Evolutionary conservation across 2,113 vertebrate genomes (phyloP), one percentile per base, ranked within the genome.

Genomic region (Lamprotornis superbus): DNA sequence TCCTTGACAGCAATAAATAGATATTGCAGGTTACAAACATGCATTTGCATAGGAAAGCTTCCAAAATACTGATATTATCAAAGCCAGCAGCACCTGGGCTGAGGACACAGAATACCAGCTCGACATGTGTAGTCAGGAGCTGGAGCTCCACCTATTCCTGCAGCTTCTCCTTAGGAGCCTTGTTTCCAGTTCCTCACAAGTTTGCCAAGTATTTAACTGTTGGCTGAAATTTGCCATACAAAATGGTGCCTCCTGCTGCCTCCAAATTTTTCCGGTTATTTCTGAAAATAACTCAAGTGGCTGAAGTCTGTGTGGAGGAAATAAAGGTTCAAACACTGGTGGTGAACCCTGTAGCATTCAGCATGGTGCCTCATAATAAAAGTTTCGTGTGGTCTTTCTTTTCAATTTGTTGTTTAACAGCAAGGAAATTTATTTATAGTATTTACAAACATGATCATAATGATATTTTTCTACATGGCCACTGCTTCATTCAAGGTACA

Each of bases 131-230:
- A 82, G 69, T n/a, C 64, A 90, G 47, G 83, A 78, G 39, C 15
- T 88, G 88, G 88, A 96, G 85, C 52, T 86, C 47, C 52, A 75
- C 60, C 92, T 93, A 64, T 69, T 93, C 85, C 76, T 82, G 86
- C 31, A 40, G 88, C 69, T 94, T 95, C 95, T 86, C 93, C 71
- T 81, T 25, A 64, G 90, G 83, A 89, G 49, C 40, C 88, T 63
- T 84, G 79, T 89, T 95, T 85, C 49, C 77, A 61, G 65, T 61
- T 90, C 68, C 52, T 75, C 25, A 0, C 15, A 24, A 68, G 17
- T 92, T 95, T 92, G 93, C 85, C 95, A 92, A 39, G 76, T 42
- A 19, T 95, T 96, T 94, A 96, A 60, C 39, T 67, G 83, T 65
- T 96, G 93, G 93, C 84, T 87, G 85, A 90, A 86, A 89, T 89